Evolutionary conservation across 2,888 invertebrate species (phyloP), one percentile per base, ranked within the genome.

Genomic region (Clunio marinus): DNA sequence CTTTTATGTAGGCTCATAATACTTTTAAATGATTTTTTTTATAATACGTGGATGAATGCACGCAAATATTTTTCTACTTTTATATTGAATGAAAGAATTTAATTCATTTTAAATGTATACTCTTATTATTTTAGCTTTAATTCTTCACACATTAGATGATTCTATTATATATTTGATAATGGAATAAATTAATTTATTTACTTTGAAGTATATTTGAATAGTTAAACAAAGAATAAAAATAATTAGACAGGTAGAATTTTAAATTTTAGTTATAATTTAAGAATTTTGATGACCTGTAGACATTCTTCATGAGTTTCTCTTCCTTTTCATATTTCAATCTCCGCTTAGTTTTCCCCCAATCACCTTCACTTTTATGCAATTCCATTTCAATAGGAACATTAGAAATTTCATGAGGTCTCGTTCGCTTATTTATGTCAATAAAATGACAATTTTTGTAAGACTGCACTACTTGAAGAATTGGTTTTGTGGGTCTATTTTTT

Each of bases 1-100:
- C 62, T 62, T 62, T 63, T 62, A 63, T 63, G 63, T 63, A 63
- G 63, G 63, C 63, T 63, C 51, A 51, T n/a, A 8, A 17, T 32
- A 32, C 35, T 32, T 17, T 51, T 51, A 7, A 17, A 17, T 32
- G 8, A 7, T 32, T 32, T 32, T 32, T 32, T 63, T 63, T 63
- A 63, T 46, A 63, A 45, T 24, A 27, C 25, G 63, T 37, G 37
- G 46, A 45, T 35, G 25, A 24, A 59, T 46, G 63, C 63, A 63
- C 37, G 28, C 27, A 46, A n/a, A 37, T 51, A 51, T 51, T 51
- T 17, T 51, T n/a, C n/a, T n/a, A n/a, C n/a, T n/a, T n/a, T n/a
- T n/a, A n/a, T n/a, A n/a, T n/a, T n/a, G n/a, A n/a, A n/a, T n/a
- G n/a, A n/a, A n/a, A n/a, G n/a, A n/a, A n/a, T n/a, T n/a, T n/a